Percentiles rank a stretch among this genome's conserved stretches.
phyloP scores from a whole-genome alignment of 1,140 invertebrate species.

The Trichogramma pretiosum region DNA sequence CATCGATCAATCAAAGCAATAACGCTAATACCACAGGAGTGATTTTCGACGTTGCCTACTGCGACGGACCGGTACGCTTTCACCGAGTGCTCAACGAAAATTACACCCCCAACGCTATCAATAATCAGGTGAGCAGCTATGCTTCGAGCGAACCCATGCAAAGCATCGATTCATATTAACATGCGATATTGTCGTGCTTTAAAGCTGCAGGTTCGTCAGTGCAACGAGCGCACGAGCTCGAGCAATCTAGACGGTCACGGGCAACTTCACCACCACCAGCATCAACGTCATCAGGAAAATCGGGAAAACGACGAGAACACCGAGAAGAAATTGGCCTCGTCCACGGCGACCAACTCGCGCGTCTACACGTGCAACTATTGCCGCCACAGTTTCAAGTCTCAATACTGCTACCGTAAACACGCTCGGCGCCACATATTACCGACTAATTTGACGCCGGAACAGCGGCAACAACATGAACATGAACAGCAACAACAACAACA shows the following conservation, averaged over 20 bases:
- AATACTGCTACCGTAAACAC: conserved; percentile 75
- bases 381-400: conserved; percentile 72
- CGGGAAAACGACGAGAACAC: conserved; percentile 33
- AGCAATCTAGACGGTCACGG: not conserved
- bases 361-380: conserved; percentile 66
- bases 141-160: no score
- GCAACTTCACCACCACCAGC: not conserved
- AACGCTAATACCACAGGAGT: conserved; percentile 34
- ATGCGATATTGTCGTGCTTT: no score
- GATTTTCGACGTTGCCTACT: conserved; percentile 74
- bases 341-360: conserved; percentile 19
- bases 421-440: conserved; percentile 59
- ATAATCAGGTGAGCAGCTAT: conserved; percentile 25
- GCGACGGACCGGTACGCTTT: conserved; percentile 78
- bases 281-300: no score
- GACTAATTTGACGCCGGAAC: conserved; percentile 20
- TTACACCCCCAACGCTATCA: conserved; percentile 41
- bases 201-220: not conserved
- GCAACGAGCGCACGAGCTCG: conserved; percentile 1
- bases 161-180: no score
- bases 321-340: no score
- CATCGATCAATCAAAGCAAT: not conserved
- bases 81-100: conserved; percentile 68
- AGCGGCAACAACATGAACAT: conserved; percentile 11
- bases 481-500: conserved; percentile 10